Conservation (phyloP, 1,140 invertebrate species). For the Heliothis virescens region DNA sequence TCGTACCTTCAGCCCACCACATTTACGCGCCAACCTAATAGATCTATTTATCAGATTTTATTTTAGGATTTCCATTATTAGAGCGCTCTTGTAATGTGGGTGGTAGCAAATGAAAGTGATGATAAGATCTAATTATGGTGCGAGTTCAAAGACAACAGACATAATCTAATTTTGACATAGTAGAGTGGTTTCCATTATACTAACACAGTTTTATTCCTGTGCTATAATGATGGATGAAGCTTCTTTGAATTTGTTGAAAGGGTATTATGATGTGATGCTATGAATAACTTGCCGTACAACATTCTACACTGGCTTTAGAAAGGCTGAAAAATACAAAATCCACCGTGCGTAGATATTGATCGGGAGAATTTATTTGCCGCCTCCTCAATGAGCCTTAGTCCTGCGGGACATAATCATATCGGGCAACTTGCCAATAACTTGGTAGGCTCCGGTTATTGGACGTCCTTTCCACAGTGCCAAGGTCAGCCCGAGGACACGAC, state of each 20-base stretch:
- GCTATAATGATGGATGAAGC: not conserved
- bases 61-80: conserved; percentile 30
- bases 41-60: conserved; percentile 17
- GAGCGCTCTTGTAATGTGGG: conserved; percentile 16
- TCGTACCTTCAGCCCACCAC: not conserved
- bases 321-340: no score
- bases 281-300: no score
- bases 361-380: conserved; percentile 22
- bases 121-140: conserved; percentile 31
- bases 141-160: conserved; percentile 11
- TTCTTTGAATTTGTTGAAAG: no score
- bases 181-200: conserved; percentile 16
- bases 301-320: not conserved
- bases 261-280: no score
- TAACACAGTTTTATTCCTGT: not conserved
- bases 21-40: not conserved
- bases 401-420: conserved; percentile 51
- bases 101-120: conserved; percentile 11
- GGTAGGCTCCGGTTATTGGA: conserved; percentile 54
- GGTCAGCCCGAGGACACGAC: conserved; percentile 59
- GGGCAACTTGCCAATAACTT: conserved; percentile 66
- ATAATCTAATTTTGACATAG: conserved; percentile 5
- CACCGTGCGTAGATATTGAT: conserved; percentile 18
- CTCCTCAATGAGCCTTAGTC: conserved; percentile 37
- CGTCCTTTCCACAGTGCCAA: conserved; percentile 62